phyloP scores from a whole-genome alignment of 2,888 invertebrate genomes.

The Cantharis rufa region DNA sequence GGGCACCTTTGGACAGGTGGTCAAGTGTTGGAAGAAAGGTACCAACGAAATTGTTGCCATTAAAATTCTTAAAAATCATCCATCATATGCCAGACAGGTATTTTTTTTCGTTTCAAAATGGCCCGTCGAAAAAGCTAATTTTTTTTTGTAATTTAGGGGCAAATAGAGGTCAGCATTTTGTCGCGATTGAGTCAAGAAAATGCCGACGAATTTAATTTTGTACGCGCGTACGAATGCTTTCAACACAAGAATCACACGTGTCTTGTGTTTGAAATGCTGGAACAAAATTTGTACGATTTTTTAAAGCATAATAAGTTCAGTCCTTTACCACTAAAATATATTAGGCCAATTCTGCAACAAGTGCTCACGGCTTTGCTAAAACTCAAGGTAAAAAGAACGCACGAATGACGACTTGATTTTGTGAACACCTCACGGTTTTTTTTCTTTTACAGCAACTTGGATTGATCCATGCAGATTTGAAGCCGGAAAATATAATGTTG shows the following conservation, averaged over 20 bases:
- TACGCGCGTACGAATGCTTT: slow-evolving; percentile 99
- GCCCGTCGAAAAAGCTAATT: neutral
- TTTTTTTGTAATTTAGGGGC: slow-evolving; percentile 64
- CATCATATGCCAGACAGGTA: slow-evolving; percentile 95
- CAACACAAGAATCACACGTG: slow-evolving; percentile 99
- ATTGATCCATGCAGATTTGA: slow-evolving; percentile 98
- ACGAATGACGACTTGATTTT: neutral
- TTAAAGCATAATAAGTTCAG: slow-evolving; percentile 99
- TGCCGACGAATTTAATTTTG: slow-evolving; percentile 99
- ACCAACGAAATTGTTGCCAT: slow-evolving; percentile 99
- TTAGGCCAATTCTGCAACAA: slow-evolving; percentile 98
- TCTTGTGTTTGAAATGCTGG: slow-evolving; percentile 99
- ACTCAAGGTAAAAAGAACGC: slow-evolving; percentile 69
- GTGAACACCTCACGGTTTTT: slow-evolving; percentile 13
- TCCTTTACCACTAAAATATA: slow-evolving; percentile 96
- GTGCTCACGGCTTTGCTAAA: slow-evolving; percentile 87
- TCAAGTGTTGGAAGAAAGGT: slow-evolving; percentile 99
- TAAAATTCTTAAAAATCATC: slow-evolving; percentile 99
- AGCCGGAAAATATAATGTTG: slow-evolving; percentile 99
- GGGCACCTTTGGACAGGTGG: slow-evolving; percentile 98
- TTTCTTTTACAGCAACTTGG: slow-evolving; percentile 82
- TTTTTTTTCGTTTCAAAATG: slow-evolving; percentile 7
- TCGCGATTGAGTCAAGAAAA: slow-evolving; percentile 94
- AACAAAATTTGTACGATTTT: slow-evolving; percentile 99
- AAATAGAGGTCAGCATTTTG: slow-evolving; percentile 97